Evolutionary conservation across 2,113 vertebrate genomes (phyloP).

Genomic region (Dendrocopos noguchii): DNA sequence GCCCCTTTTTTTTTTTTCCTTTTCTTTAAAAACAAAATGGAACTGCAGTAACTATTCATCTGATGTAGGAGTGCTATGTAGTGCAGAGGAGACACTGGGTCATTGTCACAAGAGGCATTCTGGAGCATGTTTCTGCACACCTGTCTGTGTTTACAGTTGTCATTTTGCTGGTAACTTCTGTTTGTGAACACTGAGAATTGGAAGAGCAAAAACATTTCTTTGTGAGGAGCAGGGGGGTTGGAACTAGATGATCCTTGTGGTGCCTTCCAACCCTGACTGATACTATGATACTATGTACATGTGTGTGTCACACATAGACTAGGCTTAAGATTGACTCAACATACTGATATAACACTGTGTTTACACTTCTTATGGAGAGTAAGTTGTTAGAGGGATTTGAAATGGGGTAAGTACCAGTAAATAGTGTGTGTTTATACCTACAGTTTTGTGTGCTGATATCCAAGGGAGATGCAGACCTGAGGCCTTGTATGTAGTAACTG

Average conservation of each 20-base stretch:
- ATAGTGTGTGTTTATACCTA: background rate
- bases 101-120: background rate
- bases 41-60: background rate
- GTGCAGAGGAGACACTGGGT: background rate
- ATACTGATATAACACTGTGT: background rate
- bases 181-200: background rate
- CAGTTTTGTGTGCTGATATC: background rate
- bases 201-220: background rate
- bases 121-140: background rate
- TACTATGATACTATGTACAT: too few relatives aligned
- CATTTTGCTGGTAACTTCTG: background rate
- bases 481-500: accelerated
- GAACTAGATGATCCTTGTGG: too few relatives aligned
- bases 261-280: too few relatives aligned
- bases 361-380: background rate
- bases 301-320: background rate
- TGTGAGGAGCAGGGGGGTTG: too few relatives aligned
- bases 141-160: background rate
- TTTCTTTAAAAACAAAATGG: background rate
- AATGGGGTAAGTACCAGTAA: background rate
- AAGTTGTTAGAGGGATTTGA: background rate
- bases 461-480: background rate
- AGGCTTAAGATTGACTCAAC: background rate
- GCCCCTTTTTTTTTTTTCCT: background rate
- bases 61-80: background rate